phyloP scores from a whole-genome alignment of 2,113 vertebrate species.

The Capreolus pygargus region DNA sequence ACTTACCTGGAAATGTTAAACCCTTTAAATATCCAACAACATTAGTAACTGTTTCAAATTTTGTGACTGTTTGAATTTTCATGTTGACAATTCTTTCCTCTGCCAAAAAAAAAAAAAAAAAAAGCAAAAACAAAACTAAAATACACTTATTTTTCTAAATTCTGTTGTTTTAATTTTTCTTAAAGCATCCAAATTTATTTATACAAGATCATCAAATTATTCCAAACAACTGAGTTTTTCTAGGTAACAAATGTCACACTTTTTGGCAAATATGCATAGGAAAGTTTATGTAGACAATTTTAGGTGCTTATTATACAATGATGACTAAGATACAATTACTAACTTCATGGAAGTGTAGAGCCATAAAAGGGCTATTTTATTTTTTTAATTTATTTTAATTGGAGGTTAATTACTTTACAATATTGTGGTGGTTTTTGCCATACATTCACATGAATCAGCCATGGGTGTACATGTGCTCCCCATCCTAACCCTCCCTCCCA shows the following conservation, averaged over 20 bases:
- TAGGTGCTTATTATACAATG: background rate
- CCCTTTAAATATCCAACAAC: constrained; percentile 92
- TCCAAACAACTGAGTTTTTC: background rate
- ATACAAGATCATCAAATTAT: background rate
- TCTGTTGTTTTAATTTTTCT: background rate
- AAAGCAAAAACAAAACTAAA: background rate
- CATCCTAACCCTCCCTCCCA: accelerated
- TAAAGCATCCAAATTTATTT: background rate
- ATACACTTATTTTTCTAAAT: background rate
- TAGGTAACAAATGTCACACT: background rate
- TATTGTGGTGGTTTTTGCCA: background rate
- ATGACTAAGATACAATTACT: background rate
- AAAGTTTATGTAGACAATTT: background rate
- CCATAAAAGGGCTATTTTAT: background rate
- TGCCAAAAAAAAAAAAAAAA: constrained; percentile 40
- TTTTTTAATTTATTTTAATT: background rate
- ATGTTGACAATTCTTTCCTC: constrained; percentile 83
- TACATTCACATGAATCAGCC: background rate
- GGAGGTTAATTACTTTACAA: background rate
- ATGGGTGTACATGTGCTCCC: background rate
- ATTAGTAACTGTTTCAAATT: constrained; percentile 88
- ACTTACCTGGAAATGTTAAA: constrained; percentile 87
- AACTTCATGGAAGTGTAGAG: background rate
- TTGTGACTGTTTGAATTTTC: constrained; percentile 83
- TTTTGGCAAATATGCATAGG: background rate